Conservation (phyloP, 2,113 vertebrate species). For the Ciconia boyciana region DNA sequence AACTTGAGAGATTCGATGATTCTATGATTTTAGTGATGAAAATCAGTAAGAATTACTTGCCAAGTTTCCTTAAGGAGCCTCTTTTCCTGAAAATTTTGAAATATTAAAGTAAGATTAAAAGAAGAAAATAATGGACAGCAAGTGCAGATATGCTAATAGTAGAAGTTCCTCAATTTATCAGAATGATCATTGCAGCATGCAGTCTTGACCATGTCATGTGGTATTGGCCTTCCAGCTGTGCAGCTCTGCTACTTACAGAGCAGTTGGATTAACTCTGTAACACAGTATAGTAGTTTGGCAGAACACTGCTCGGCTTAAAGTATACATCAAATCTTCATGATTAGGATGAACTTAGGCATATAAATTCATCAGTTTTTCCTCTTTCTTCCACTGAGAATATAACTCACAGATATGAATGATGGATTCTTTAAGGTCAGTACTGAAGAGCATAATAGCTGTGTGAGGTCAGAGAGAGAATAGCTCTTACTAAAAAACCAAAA, state of each 20-base stretch:
- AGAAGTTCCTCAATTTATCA: not conserved
- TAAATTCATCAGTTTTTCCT: not conserved
- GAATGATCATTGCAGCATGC: not conserved
- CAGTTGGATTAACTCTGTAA: not conserved
- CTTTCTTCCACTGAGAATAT: not conserved
- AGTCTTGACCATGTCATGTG: not conserved
- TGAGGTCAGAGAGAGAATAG: not conserved
- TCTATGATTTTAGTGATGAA: not conserved
- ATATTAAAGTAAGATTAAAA: not conserved
- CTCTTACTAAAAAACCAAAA: not conserved
- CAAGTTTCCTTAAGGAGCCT: not conserved
- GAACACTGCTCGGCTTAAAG: not conserved
- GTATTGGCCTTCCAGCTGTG: not conserved
- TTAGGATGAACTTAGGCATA: not conserved
- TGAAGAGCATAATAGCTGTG: not conserved
- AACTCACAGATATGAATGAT: not conserved
- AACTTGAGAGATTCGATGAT: not conserved
- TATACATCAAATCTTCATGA: not conserved
- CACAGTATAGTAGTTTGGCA: not conserved
- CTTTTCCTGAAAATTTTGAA: not conserved
- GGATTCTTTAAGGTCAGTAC: not conserved
- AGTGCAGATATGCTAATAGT: not conserved
- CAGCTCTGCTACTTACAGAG: not conserved
- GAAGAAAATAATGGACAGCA: not conserved
- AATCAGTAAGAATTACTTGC: not conserved